Percentiles rank a stretch among this genome's conserved stretches.
These are phyloP conservation scores for Dendrolimus kikuchii DNA, from an alignment of 1,140 invertebrate species.

Conservation along the genomic window DNA sequence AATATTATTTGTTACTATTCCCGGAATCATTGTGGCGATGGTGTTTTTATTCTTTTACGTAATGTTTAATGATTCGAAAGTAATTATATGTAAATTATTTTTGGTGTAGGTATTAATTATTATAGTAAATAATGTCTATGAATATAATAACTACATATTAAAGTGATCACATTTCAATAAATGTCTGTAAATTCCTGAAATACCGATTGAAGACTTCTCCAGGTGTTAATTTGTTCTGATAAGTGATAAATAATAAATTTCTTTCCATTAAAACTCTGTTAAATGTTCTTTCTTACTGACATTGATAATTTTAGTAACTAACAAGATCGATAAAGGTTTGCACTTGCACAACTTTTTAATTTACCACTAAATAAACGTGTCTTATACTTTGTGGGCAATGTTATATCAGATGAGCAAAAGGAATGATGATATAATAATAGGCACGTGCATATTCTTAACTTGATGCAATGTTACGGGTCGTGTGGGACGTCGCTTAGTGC, in stretches of 20 bases:
- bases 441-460: conserved; percentile 2
- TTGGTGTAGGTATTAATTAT: no score
- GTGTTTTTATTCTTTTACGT: no score
- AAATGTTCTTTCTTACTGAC: neutral
- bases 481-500: no score
- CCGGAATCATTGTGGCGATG: no score
- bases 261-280: neutral
- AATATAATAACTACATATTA: neutral
- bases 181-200: conserved; percentile 33
- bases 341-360: no score
- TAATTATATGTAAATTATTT: no score
- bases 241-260: neutral
- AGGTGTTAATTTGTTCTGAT: conserved; percentile 26
- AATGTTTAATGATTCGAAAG: no score
- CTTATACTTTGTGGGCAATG: no score
- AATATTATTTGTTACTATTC: no score
- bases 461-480: conserved; percentile 15
- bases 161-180: conserved; percentile 26
- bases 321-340: no score
- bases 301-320: neutral
- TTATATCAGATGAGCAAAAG: neutral
- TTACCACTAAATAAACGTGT: no score
- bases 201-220: conserved; percentile 31
- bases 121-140: no score
- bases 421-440: conserved; percentile 1